These are phyloP conservation scores for Andrena cerasifolii DNA, from an alignment of 1,140 invertebrate genomes.

Conservation along the genomic window DNA sequence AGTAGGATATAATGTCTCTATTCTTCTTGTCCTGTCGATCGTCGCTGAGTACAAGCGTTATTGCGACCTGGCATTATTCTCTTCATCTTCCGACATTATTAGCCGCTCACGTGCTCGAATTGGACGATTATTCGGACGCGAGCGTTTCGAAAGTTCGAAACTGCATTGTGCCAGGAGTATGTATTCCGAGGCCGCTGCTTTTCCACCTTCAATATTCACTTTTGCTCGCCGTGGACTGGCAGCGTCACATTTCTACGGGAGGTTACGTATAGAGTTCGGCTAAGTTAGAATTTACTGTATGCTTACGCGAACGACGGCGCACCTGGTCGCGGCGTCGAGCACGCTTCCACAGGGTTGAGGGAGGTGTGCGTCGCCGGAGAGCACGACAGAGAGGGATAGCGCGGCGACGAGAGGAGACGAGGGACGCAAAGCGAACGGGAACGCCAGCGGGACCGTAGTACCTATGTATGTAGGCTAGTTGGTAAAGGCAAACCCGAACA, in stretches of 20 bases:
- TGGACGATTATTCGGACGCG: not conserved
- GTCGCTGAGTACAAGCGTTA: not conserved
- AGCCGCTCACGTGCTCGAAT: not conserved
- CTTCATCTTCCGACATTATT: slow-evolving; percentile 8
- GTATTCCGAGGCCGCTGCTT: slow-evolving; percentile 19
- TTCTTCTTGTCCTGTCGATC: no score
- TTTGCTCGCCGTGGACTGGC: slow-evolving; percentile 9
- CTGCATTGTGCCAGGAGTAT: slow-evolving; percentile 1
- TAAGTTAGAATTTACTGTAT: slow-evolving; percentile 68
- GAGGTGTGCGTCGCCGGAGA: no score
- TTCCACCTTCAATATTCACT: not conserved
- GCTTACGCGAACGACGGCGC: slow-evolving; percentile 61
- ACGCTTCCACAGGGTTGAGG: slow-evolving; percentile 26
- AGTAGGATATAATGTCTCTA: no score
- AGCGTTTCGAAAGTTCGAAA: slow-evolving; percentile 11
- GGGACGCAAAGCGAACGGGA: slow-evolving; percentile 33
- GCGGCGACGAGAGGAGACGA: slow-evolving; percentile 8
- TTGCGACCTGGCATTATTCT: not conserved
- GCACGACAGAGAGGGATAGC: not conserved
- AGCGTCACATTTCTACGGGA: slow-evolving; percentile 21
- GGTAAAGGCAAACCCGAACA: slow-evolving; percentile 73
- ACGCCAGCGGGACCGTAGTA: slow-evolving; percentile 43
- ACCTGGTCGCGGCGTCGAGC: slow-evolving; percentile 63
- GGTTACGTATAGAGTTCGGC: slow-evolving; percentile 51
- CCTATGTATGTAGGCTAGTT: slow-evolving; percentile 61